Evolutionary conservation across 2,888 invertebrate species (phyloP), one percentile per base, ranked within the genome.

Genomic region (Patella pellucida): DNA sequence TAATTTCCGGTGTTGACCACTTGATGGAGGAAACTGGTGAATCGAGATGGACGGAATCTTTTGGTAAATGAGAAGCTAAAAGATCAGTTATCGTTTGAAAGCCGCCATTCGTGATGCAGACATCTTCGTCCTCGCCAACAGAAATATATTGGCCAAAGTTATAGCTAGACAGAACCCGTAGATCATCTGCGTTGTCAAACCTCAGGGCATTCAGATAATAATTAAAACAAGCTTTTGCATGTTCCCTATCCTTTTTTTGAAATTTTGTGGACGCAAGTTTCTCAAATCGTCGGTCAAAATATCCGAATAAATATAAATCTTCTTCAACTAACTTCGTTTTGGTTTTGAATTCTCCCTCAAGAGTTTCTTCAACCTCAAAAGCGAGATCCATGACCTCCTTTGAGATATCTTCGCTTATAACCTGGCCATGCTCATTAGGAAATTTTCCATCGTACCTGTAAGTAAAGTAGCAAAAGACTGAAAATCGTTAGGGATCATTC

Each of bases 21-120:
- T 93, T 92, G 52, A 96, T 93, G 73, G 93, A 93, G 27, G 93
- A 94, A 0, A 95, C 95, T 0, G 95, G 93, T 83, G 95, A 94
- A 83, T 93, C 93, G 15, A 92, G 87, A 73, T 88, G 82, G 5
- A 94, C 74, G 69, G 88, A 87, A 50, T 89, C 86, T 68, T 85
- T 79, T 1, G 92, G 92, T 52, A 94, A 84, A 50, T 89, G 84
- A 19, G 90, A 86, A 0, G 91, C 82, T 3, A 94, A 85, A 41
- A 89, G 83, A 72, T 93, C 89, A 9, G 94, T 86, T 15, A 94
- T 82, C 1, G 93, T 79, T 2, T 68, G 62, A 62, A 62, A 62
- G 68, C 94, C 93, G 68, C 94, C 93, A 72, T 94, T 90, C 0
- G 94, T 94, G 19, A 94, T 92, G 68, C 93, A 91, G 3, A 94